phyloP scores from a whole-genome alignment of 2,113 vertebrate species.

The Natator depressus region DNA sequence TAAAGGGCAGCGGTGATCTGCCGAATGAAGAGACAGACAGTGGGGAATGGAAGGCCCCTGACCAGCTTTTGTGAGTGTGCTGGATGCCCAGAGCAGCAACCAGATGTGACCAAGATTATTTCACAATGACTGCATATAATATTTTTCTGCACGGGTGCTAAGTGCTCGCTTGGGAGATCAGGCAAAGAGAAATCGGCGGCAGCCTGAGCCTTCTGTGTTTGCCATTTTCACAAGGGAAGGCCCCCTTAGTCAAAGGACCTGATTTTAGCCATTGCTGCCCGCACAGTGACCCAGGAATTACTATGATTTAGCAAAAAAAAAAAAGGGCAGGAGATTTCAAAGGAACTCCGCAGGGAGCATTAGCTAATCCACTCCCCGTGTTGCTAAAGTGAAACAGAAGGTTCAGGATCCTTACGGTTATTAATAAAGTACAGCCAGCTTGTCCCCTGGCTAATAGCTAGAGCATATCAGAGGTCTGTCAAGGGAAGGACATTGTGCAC shows the following conservation, averaged over 20 bases:
- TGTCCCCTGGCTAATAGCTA: conserved; percentile 1
- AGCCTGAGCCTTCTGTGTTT: background rate
- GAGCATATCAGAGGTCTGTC: background rate
- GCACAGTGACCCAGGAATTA: background rate
- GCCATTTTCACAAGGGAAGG: background rate
- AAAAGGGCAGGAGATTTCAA: conserved; percentile 33
- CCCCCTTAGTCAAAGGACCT: background rate
- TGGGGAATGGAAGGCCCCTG: background rate
- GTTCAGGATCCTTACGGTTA: background rate
- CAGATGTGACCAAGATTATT: conserved; percentile 53
- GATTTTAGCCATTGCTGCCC: background rate
- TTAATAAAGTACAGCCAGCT: background rate
- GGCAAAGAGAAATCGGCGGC: background rate
- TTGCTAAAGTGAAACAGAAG: conserved; percentile 39
- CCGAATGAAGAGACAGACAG: too few species aligned
- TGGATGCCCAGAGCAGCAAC: background rate
- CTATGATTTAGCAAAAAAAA: conserved; percentile 1
- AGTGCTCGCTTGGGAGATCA: background rate
- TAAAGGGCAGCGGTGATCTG: conserved; percentile 47
- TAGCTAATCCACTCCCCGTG: background rate
- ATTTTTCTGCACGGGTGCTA: background rate
- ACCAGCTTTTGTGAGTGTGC: background rate
- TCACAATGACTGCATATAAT: conserved; percentile 51
- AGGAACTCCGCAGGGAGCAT: background rate
- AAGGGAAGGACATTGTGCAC: background rate